Evolutionary conservation across 2,888 invertebrate genomes (phyloP), one percentile per base, ranked within the genome.

Genomic region (Parelbella ahira): DNA sequence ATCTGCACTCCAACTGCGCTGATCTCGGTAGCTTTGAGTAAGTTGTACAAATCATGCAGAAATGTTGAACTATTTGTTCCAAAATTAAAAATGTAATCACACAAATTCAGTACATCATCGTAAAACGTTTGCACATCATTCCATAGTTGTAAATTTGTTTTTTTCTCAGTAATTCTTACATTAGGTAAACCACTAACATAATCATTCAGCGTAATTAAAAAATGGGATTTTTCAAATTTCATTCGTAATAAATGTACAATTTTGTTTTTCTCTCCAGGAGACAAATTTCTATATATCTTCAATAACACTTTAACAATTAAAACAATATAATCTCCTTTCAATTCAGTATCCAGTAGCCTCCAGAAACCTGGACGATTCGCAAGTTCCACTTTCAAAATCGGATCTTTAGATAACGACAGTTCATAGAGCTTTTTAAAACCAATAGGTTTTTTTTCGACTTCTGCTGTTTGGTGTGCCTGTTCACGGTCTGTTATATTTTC

Each of bases 251-350:
- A 56, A n/a, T 49, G 60, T 1, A 58, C 51, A 33, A 83, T 71
- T 63, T 74, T 76, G 2, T 75, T 68, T 36, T 66, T 81, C 44
- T 80, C 80, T 20, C 60, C 60, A 8, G 56, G 56, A 37, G 75
- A 65, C 36, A 83, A 50, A 1, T 67, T 68, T 44, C 63, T 70
- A 53, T 73, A 88, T 7, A 88, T 55, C 37, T 71, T 76, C 2
- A 71, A 66, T 34, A 89, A 50, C 53, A 88, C 67, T 65, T 68
- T 80, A 1, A 88, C 68, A 9, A 89, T 76, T 42, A 89, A 58
- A 37, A 88, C 80, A 45, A 88, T 71, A 50, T 74, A 79, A 53
- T 89, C 89, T 15, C 77, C 78, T 59, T 80, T 82, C 3, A 89
- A 51, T 38, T 84, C 73, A 3, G 51, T 60, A 15, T 83, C 71